Percentiles rank a stretch among this genome's conserved stretches.
Conservation (phyloP, 2,888 invertebrate genomes). For the Cremastinae sp. region DNA sequence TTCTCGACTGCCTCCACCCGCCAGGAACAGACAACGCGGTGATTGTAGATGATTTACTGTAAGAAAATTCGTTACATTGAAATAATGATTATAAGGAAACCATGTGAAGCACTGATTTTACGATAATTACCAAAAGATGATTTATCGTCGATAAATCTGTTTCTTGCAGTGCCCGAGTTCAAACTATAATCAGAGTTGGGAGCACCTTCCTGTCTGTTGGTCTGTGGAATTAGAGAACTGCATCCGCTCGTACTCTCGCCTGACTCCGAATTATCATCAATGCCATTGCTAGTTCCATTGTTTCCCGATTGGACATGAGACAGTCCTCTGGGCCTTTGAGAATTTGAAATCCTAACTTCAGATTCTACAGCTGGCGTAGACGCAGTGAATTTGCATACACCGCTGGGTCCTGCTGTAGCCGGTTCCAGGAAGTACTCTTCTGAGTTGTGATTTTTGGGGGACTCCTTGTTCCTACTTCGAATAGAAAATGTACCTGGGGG, state of each 20-base stretch:
- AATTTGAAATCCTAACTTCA: slow-evolving; percentile 65
- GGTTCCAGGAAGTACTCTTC: slow-evolving; percentile 74
- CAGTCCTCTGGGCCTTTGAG: slow-evolving; percentile 70
- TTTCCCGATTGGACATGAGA: slow-evolving; percentile 69
- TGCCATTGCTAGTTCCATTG: slow-evolving; percentile 75
- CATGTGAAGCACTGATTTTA: too few species aligned
- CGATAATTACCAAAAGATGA: slow-evolving; percentile 70
- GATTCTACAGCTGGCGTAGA: slow-evolving; percentile 76
- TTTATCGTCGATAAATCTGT: slow-evolving; percentile 74
- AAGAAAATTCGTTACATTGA: slow-evolving; percentile 48
- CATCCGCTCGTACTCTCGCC: slow-evolving; percentile 84
- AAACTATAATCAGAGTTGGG: slow-evolving; percentile 69
- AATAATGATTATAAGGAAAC: too few species aligned
- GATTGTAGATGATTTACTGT: slow-evolving; percentile 76
- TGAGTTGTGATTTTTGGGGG: slow-evolving; percentile 65
- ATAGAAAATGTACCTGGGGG: slow-evolving; percentile 78
- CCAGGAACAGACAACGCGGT: slow-evolving; percentile 78
- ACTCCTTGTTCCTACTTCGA: slow-evolving; percentile 68
- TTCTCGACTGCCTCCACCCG: slow-evolving; percentile 77
- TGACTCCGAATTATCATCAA: slow-evolving; percentile 83
- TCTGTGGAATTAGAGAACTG: slow-evolving; percentile 82
- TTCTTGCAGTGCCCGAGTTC: slow-evolving; percentile 68
- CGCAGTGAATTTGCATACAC: slow-evolving; percentile 70
- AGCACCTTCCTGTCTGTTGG: slow-evolving; percentile 75
- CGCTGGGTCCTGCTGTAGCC: slow-evolving; percentile 68